Evolutionary conservation across 2,888 invertebrate genomes (phyloP).

Genomic region (Cepaea hortensis): DNA sequence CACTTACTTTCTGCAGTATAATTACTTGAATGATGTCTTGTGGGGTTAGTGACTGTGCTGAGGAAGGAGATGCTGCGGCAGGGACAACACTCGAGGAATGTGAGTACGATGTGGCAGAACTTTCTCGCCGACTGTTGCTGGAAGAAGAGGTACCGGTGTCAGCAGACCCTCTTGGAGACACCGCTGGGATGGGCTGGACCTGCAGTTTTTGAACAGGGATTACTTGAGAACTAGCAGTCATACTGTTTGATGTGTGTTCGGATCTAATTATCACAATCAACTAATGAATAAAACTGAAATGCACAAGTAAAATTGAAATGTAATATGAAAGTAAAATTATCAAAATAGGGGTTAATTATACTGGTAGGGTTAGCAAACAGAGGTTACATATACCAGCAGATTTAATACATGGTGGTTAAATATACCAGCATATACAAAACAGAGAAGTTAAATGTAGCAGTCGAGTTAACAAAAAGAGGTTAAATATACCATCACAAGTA

Average conservation of each 20-base stretch:
- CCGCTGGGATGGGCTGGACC: constrained; percentile 55
- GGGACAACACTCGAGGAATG: constrained; percentile 48
- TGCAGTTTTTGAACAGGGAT: constrained; percentile 20
- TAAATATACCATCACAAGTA: too few relatives aligned
- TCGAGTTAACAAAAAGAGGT: too few relatives aligned
- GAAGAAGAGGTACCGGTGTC: constrained; percentile 10
- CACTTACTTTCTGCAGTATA: constrained; percentile 61
- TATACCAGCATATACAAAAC: too few relatives aligned
- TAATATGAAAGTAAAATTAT: too few relatives aligned
- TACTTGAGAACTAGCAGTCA: neutral
- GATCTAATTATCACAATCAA: too few relatives aligned
- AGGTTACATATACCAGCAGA: too few relatives aligned
- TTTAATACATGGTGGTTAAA: too few relatives aligned
- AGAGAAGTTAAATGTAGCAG: too few relatives aligned
- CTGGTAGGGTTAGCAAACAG: too few relatives aligned
- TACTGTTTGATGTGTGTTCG: neutral
- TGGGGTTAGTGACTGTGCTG: constrained; percentile 30
- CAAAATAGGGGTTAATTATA: too few relatives aligned
- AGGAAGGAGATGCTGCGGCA: constrained; percentile 23
- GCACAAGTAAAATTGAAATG: too few relatives aligned
- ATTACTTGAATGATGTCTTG: constrained; percentile 62
- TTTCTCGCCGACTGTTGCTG: constrained; percentile 26
- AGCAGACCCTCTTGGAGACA: constrained; percentile 50
- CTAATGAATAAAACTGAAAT: too few relatives aligned
- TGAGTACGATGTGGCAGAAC: constrained; percentile 45